Base-by-base conservation (phyloP, 2,797 vertebrate species). In the Apogon hyalosoma region DNA sequence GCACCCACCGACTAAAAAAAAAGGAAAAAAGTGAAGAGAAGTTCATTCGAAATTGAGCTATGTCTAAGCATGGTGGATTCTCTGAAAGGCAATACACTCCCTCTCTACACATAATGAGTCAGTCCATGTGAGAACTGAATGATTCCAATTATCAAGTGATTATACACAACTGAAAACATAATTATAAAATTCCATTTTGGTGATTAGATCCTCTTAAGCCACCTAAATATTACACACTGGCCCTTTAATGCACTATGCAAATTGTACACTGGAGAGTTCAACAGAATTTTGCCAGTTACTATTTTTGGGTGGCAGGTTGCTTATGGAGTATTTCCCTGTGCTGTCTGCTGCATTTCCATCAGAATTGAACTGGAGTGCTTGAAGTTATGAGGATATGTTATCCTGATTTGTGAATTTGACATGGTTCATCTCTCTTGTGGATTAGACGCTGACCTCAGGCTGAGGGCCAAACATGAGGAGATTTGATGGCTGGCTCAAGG, bases 401-500 rank as follows among this genome's bases (percentile, higher is more conserved):
- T 75, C 58, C 71, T 76, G 78, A 87, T 87, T 85, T 82, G 70
- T 79, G 69, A 87, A 79, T 87, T 84, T 75, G 80, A 89, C 86
- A 80, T 67, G 79, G 84, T 87, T 84, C 81, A 88, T 87, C 86
- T 87, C 68, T 64, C 71, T 55, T 61, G 83, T 74, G 83, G 79
- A 92, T 89, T 85, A 85, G 73, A 90, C 64, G 75, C 59, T 85
- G 88, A 90, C 87, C 80, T 85, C 79, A 87, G 90, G 82, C 85
- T 73, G 67, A 66, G 69, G 75, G 81, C 82, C 89, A 90, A 85
- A 85, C 87, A 88, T 36, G 76, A 86, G 60, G 81, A 83, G 83
- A 90, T 92, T 92, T 87, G 82, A 84, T 78, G 68, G 62, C 69
- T 75, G 64, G 84, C 79, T 76, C 59, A 61, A 74, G 73, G 66